Evolutionary conservation across 2,113 vertebrate species (phyloP).

Genomic region (Petrocephalus microphthalmus): DNA sequence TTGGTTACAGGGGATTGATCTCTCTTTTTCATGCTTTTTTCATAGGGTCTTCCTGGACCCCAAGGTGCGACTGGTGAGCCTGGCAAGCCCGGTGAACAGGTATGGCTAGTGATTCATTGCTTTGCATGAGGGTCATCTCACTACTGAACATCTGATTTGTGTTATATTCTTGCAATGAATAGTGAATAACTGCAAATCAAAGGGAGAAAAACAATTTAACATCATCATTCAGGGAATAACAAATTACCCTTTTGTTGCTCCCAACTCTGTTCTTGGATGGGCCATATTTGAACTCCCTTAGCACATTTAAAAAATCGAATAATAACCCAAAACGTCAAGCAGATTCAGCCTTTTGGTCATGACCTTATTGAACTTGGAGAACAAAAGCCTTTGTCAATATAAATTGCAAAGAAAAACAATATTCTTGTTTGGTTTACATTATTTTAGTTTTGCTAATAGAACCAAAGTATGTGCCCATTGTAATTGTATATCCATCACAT

Average conservation of each 20-base stretch:
- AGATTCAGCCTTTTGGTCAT: background rate
- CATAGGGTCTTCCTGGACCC: conserved; percentile 81
- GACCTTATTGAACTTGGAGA: background rate
- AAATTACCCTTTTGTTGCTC: background rate
- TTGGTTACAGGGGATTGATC: background rate
- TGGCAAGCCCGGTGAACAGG: conserved; percentile 88
- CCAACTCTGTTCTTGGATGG: background rate
- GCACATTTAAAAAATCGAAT: background rate
- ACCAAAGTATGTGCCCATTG: background rate
- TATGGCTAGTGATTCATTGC: conserved; percentile 52
- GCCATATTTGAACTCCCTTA: background rate
- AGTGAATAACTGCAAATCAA: background rate
- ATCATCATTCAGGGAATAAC: background rate
- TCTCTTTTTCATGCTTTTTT: background rate
- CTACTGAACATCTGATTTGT: background rate
- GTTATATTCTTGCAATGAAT: background rate
- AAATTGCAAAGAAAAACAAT: background rate
- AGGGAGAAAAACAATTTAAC: background rate
- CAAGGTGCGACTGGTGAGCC: conserved; percentile 80
- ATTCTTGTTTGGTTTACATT: background rate
- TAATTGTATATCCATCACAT: background rate
- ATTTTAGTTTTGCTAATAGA: background rate
- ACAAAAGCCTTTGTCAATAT: background rate
- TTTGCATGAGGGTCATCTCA: background rate
- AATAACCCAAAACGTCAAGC: background rate